Evolutionary conservation across 2,113 vertebrate species (phyloP).

Genomic region (Propithecus coquereli): DNA sequence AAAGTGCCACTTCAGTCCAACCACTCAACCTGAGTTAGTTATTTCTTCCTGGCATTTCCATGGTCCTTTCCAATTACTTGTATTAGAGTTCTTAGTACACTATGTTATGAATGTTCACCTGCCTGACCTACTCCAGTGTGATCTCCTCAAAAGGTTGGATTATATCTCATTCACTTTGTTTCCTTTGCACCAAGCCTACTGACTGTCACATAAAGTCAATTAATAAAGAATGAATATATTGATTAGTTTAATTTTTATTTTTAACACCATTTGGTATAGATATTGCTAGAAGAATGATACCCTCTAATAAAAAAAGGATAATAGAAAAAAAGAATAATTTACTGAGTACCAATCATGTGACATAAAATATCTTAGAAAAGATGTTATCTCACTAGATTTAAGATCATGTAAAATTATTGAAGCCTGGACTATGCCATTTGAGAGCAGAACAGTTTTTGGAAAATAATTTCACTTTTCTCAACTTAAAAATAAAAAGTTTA

Average conservation of each 20-base stretch:
- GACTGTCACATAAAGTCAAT: not conserved
- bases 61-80: not conserved
- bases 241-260: not conserved
- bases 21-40: not conserved
- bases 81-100: not conserved
- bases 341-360: not conserved
- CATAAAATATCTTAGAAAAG: not conserved
- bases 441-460: not conserved
- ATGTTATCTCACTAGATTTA: not conserved
- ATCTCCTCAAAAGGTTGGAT: not conserved
- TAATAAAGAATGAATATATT: not conserved
- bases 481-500: not conserved
- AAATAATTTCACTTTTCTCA: not conserved
- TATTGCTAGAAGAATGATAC: not conserved
- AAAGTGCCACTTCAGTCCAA: not conserved
- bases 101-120: not conserved
- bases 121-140: not conserved
- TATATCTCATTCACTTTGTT: not conserved
- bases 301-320: not conserved
- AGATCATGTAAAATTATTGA: not conserved
- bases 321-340: not conserved
- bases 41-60: not conserved
- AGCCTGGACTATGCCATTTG: not conserved
- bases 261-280: not conserved
- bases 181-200: not conserved